These are phyloP conservation scores for Cottoperca gobio DNA, from an alignment of 2,797 vertebrate species.

Conservation along the genomic window DNA sequence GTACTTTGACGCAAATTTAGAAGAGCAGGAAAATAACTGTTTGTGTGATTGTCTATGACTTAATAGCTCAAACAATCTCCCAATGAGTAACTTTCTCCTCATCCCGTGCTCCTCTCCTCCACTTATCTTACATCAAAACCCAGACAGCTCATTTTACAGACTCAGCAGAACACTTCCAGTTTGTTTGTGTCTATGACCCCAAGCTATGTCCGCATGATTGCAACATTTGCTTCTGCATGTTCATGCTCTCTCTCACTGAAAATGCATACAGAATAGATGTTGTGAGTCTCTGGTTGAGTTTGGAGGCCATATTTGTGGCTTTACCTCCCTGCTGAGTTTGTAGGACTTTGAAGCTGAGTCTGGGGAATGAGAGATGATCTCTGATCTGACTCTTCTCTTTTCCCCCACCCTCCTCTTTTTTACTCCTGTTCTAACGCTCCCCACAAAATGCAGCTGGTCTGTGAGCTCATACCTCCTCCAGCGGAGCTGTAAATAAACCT, in stretches of 20 bases:
- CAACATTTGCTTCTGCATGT: conserved; percentile 4
- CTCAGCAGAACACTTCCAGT: conserved; percentile 40
- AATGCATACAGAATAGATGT: conserved; percentile 29
- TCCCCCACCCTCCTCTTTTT: conserved; percentile 30
- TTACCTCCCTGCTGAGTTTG: conserved; percentile 79
- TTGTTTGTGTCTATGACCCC: conserved; percentile 41
- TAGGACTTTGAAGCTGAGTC: conserved; percentile 74
- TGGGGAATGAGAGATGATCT: conserved; percentile 68
- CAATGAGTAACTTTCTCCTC: not conserved
- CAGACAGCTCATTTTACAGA: conserved; percentile 43
- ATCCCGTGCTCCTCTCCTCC: not conserved
- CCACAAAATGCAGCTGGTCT: conserved; percentile 77
- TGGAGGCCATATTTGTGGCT: conserved; percentile 67
- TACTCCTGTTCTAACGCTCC: conserved; percentile 51
- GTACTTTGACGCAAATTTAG: conserved; percentile 13
- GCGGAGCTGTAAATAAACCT: conserved; percentile 69
- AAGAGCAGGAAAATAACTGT: conserved; percentile 15
- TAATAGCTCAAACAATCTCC: conserved; percentile 39
- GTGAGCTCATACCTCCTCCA: conserved; percentile 71
- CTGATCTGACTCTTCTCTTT: conserved; percentile 50
- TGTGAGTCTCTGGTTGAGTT: conserved; percentile 31
- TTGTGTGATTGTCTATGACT: conserved; percentile 14
- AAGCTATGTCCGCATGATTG: conserved; percentile 40
- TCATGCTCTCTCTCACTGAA: conserved; percentile 23
- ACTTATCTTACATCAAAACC: conserved; percentile 17